phyloP scores from a whole-genome alignment of 2,797 vertebrate genomes.

The Enoplosus armatus region DNA sequence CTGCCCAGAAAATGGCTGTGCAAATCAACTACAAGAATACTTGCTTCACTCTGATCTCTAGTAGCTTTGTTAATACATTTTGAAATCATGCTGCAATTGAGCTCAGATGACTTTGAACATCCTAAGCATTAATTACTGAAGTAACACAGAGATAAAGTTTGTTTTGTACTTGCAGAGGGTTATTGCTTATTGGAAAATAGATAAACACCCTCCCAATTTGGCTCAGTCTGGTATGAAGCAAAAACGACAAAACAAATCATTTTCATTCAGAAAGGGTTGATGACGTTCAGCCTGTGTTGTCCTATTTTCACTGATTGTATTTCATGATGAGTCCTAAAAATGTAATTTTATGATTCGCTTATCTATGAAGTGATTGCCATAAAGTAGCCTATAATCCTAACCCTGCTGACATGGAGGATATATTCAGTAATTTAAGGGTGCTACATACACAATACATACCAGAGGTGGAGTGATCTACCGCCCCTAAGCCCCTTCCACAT shows the following conservation, averaged over 20 bases:
- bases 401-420: constrained; percentile 2
- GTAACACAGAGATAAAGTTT: constrained; percentile 12
- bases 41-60: constrained; percentile 25
- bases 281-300: not conserved
- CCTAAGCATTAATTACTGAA: constrained; percentile 13
- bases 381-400: constrained; percentile 15
- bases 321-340: constrained; percentile 3
- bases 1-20: constrained; percentile 38
- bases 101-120: constrained; percentile 17
- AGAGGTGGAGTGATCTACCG: not conserved
- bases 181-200: not conserved
- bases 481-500: constrained; percentile 15
- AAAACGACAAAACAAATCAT: constrained; percentile 8
- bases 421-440: constrained; percentile 4
- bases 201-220: constrained; percentile 1
- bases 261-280: constrained; percentile 16
- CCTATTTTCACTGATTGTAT: not conserved
- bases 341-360: constrained; percentile 19
- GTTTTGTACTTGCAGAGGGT: not conserved
- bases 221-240: not conserved
- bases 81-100: constrained; percentile 35
- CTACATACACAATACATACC: constrained; percentile 19
- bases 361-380: constrained; percentile 21
- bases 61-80: constrained; percentile 40
- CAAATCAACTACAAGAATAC: constrained; percentile 38